Conservation (phyloP, 2,113 vertebrate species). For the Lonchura striata region DNA sequence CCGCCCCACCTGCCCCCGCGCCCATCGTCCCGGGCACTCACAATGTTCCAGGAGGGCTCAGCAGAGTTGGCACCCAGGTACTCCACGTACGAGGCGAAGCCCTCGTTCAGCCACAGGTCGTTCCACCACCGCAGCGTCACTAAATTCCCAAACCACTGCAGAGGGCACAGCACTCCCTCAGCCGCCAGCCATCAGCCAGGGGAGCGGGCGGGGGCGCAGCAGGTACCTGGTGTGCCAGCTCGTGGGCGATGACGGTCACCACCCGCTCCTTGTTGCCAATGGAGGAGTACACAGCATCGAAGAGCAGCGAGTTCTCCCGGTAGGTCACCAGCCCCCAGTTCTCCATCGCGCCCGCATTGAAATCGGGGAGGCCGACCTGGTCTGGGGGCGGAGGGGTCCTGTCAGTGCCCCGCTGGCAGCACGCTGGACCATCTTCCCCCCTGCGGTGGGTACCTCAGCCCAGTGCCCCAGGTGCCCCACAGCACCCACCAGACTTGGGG, state of each 20-base stretch:
- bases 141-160: slow-evolving; percentile 92
- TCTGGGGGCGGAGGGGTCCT: slow-evolving; percentile 66
- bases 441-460: accelerated
- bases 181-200: accelerated
- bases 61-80: slow-evolving; percentile 78
- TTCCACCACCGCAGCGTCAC: slow-evolving; percentile 92
- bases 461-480: accelerated
- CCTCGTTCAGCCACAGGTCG: slow-evolving; percentile 92
- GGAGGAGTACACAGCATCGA: slow-evolving; percentile 73
- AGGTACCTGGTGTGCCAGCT: slow-evolving; percentile 92
- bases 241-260: slow-evolving; percentile 82
- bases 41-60: slow-evolving; percentile 78
- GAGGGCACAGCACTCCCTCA: not conserved
- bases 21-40: slow-evolving; percentile 47
- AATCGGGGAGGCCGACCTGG: slow-evolving; percentile 91
- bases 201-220: accelerated
- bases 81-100: slow-evolving; percentile 88
- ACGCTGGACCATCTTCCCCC: accelerated
- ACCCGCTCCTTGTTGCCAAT: slow-evolving; percentile 87
- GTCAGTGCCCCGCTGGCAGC: accelerated
- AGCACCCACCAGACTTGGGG: slow-evolving; percentile 80
- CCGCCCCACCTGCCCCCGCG: accelerated
- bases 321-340: slow-evolving; percentile 98
- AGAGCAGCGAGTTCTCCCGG: slow-evolving; percentile 87
- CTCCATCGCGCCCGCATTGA: slow-evolving; percentile 92